phyloP scores from a whole-genome alignment of 2,113 vertebrate genomes.

The Meleagris gallopavo region DNA sequence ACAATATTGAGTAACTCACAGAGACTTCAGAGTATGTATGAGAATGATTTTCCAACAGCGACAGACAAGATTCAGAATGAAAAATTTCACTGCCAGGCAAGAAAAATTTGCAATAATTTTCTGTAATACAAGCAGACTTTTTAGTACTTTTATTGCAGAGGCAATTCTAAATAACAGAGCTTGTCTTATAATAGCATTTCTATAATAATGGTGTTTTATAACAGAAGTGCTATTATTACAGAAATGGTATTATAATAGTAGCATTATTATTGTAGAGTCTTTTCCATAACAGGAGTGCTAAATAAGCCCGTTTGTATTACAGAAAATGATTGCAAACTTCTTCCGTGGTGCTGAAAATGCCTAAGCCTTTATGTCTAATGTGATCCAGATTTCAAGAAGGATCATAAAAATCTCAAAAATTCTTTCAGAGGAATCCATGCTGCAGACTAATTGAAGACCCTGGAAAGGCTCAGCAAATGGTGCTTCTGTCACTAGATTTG shows the following conservation, averaged over 20 bases:
- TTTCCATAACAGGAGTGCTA: slow-evolving; percentile 77
- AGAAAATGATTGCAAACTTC: slow-evolving; percentile 81
- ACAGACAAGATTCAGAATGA: slow-evolving; percentile 79
- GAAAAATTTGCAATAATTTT: slow-evolving; percentile 85
- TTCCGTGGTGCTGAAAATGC: slow-evolving; percentile 68
- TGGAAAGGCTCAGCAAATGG: slow-evolving; percentile 11
- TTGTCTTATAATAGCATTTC: slow-evolving; percentile 85
- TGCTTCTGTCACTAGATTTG: slow-evolving; percentile 24
- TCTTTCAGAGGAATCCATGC: slow-evolving; percentile 1
- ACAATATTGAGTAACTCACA: slow-evolving; percentile 56
- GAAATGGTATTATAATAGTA: slow-evolving; percentile 85
- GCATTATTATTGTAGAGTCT: slow-evolving; percentile 81
- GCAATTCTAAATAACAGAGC: slow-evolving; percentile 84
- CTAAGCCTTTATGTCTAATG: slow-evolving; percentile 64
- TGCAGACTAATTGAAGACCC: slow-evolving; percentile 14
- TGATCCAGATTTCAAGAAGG: slow-evolving; percentile 53
- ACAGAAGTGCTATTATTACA: slow-evolving; percentile 86
- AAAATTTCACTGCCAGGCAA: slow-evolving; percentile 78
- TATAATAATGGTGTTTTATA: slow-evolving; percentile 87
- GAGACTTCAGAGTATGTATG: slow-evolving; percentile 51
- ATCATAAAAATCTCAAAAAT: not conserved
- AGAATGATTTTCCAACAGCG: slow-evolving; percentile 68
- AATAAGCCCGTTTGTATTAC: slow-evolving; percentile 79
- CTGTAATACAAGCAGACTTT: slow-evolving; percentile 79
- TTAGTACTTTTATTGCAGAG: slow-evolving; percentile 82